A percentile compares a stretch with the other conserved stretches of the same genome.
Conservation (phyloP, 2,888 invertebrate species). For the Ferrisia virgata region DNA sequence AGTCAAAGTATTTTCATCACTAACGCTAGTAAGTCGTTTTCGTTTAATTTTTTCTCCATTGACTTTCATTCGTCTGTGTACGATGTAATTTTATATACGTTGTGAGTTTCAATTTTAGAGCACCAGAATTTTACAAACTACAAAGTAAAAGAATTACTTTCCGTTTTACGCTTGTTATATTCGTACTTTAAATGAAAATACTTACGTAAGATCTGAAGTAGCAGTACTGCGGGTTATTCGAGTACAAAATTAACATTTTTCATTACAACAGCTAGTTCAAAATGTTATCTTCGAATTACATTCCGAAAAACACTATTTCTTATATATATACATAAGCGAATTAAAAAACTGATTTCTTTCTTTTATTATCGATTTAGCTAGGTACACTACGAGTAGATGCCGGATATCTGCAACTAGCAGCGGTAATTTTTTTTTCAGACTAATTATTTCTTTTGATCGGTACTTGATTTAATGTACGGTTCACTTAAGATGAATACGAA, state of each 20-base stretch:
- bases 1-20: not conserved
- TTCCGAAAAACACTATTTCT: not conserved
- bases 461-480: not conserved
- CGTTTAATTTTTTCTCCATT: constrained; percentile 15
- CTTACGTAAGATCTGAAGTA: not conserved
- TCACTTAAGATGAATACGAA: not conserved
- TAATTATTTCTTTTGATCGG: not conserved
- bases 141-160: constrained; percentile 28
- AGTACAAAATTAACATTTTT: constrained; percentile 24
- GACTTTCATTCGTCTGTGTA: constrained; percentile 4
- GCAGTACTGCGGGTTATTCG: not conserved
- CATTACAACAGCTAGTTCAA: constrained; percentile 8
- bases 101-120: constrained; percentile 8
- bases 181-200: constrained; percentile 4
- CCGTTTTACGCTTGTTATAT: constrained; percentile 4
- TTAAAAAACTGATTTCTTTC: constrained; percentile 2
- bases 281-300: constrained; percentile 17
- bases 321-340: not conserved
- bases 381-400: too few relatives aligned
- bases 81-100: not conserved
- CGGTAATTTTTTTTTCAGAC: not conserved
- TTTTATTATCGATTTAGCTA: not conserved
- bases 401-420: not conserved
- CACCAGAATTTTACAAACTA: constrained; percentile 3
- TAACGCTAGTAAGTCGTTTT: not conserved